A percentile compares a stretch with the other conserved stretches of the same genome.
Evolutionary conservation across 2,113 vertebrate genomes (phyloP).

Genomic region (Epinephelus fuscoguttatus): DNA sequence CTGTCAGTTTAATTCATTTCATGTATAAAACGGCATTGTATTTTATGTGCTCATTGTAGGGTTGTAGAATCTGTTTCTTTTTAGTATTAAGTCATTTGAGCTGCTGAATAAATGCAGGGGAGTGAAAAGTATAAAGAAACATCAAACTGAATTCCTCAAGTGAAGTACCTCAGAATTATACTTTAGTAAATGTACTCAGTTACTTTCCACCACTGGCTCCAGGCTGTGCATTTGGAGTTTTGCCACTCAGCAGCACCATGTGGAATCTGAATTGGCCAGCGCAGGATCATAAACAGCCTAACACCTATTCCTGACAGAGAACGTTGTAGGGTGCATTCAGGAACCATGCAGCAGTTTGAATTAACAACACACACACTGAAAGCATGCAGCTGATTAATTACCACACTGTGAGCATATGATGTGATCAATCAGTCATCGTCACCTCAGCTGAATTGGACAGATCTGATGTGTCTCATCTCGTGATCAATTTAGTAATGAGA

Average conservation of each 20-base stretch:
- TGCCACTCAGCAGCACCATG: not conserved
- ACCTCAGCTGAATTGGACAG: not conserved
- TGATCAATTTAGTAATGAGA: not conserved
- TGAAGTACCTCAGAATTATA: not conserved
- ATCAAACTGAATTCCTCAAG: not conserved
- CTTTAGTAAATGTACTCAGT: not conserved
- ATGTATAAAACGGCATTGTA: not conserved
- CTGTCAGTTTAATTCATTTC: too few relatives aligned
- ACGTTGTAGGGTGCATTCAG: not conserved
- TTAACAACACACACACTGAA: conserved; percentile 6
- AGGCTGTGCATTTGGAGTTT: not conserved
- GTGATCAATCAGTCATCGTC: conserved; percentile 9
- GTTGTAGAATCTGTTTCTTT: too few relatives aligned
- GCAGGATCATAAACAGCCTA: not conserved
- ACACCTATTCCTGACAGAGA: not conserved
- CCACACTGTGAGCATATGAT: too few relatives aligned
- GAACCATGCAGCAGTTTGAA: not conserved
- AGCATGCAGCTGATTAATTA: conserved; percentile 25
- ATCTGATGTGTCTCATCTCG: not conserved
- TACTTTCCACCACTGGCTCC: not conserved
- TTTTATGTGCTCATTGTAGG: too few relatives aligned
- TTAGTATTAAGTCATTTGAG: not conserved
- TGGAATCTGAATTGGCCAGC: not conserved
- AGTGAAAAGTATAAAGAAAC: not conserved
- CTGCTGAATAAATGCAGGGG: not conserved